Evolutionary conservation across 2,888 invertebrate species (phyloP).

Genomic region (Stenodema calcarata): DNA sequence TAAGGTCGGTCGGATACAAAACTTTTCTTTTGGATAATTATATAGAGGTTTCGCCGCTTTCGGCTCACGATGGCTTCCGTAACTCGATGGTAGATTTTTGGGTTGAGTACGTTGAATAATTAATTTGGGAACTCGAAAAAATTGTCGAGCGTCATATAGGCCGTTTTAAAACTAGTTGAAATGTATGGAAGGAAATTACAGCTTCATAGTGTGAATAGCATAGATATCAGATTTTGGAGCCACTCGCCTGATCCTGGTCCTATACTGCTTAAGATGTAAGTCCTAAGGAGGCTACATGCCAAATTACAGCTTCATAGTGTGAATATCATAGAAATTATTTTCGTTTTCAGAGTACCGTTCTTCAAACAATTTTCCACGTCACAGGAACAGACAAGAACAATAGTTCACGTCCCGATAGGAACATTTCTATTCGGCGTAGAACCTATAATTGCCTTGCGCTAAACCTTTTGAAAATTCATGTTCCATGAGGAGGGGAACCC

Average conservation of each 20-base stretch:
- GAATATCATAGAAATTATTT: no score
- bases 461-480: not conserved
- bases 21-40: not conserved
- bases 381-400: not conserved
- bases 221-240: no score
- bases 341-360: no score
- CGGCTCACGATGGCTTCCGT: not conserved
- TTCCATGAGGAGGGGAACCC: not conserved
- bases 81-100: not conserved
- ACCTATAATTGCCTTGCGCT: not conserved
- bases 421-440: not conserved
- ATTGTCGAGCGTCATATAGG: no score
- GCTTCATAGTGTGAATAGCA: no score
- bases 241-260: no score
- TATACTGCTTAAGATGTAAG: no score
- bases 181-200: no score
- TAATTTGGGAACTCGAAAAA: not conserved
- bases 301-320: no score
- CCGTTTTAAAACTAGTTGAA: no score
- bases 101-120: no score
- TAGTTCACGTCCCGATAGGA: not conserved
- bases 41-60: not conserved
- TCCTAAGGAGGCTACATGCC: no score
- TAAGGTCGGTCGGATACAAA: conserved; percentile 20
- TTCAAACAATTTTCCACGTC: not conserved